Evolutionary conservation across 1,140 invertebrate genomes (phyloP).

Genomic region (Drosophila virilis): DNA sequence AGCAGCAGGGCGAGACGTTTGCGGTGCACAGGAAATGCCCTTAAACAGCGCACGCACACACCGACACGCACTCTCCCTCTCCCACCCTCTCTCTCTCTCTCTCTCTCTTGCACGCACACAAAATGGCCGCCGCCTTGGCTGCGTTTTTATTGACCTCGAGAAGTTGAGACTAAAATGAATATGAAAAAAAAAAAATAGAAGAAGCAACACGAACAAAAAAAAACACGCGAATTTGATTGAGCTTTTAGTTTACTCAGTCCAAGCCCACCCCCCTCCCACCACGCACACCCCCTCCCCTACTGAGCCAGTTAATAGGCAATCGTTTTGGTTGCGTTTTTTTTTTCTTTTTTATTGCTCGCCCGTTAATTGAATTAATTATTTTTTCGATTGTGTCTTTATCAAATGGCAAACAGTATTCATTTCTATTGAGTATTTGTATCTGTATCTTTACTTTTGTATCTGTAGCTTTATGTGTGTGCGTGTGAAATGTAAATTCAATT

Average conservation of each 20-base stretch:
- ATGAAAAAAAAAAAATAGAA: constrained; percentile 29
- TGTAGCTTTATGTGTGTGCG: constrained; percentile 14
- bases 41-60: constrained; percentile 58
- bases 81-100: background rate
- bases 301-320: constrained; percentile 54
- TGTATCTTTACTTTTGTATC: constrained; percentile 19
- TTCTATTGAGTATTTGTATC: constrained; percentile 41
- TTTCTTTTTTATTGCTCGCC: constrained; percentile 63
- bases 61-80: background rate
- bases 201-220: background rate
- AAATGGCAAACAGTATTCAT: constrained; percentile 52
- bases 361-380: constrained; percentile 78
- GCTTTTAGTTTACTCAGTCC: constrained; percentile 42
- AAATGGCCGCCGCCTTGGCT: constrained; percentile 21
- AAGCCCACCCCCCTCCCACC: background rate
- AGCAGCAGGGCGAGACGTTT: constrained; percentile 12
- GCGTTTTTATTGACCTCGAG: constrained; percentile 37
- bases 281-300: background rate
- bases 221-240: constrained; percentile 70
- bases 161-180: constrained; percentile 27
- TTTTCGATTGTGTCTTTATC: constrained; percentile 55
- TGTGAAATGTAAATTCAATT: constrained; percentile 75
- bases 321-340: constrained; percentile 50
- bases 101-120: background rate
- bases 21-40: constrained; percentile 60